Evolutionary conservation across 2,797 vertebrate genomes (phyloP).

Genomic region (Cheracebus regulus): DNA sequence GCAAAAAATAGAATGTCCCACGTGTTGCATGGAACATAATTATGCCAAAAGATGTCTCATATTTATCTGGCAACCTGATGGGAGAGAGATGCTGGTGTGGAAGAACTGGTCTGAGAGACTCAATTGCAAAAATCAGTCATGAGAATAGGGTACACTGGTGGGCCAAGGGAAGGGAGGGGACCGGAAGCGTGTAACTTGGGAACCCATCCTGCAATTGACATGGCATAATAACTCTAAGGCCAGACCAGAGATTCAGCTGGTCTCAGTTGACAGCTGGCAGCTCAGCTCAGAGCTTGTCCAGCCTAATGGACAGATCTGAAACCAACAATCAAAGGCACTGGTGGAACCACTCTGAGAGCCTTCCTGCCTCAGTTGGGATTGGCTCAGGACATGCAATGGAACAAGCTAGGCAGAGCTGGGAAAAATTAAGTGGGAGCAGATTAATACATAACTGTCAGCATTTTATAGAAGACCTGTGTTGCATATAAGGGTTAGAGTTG

Average conservation of each 20-base stretch:
- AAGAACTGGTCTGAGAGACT: neutral
- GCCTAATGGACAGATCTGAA: neutral
- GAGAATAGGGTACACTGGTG: neutral
- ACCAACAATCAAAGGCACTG: neutral
- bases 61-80: neutral
- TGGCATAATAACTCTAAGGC: neutral
- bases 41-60: neutral
- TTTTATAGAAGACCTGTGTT: neutral
- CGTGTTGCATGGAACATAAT: neutral
- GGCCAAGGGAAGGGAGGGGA: neutral
- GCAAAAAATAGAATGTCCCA: neutral
- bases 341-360: neutral
- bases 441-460: neutral
- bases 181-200: rapidly evolving
- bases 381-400: neutral
- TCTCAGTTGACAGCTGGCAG: neutral
- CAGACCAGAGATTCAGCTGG: neutral
- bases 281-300: neutral
- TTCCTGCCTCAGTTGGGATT: neutral
- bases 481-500: neutral
- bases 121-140: neutral
- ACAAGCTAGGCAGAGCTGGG: neutral
- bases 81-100: neutral
- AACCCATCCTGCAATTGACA: neutral
- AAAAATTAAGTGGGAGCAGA: neutral